A percentile compares a stretch with the other conserved stretches of the same genome.
These are phyloP conservation scores for Martes martes DNA, from an alignment of 2,113 vertebrate genomes.

Conservation along the genomic window DNA sequence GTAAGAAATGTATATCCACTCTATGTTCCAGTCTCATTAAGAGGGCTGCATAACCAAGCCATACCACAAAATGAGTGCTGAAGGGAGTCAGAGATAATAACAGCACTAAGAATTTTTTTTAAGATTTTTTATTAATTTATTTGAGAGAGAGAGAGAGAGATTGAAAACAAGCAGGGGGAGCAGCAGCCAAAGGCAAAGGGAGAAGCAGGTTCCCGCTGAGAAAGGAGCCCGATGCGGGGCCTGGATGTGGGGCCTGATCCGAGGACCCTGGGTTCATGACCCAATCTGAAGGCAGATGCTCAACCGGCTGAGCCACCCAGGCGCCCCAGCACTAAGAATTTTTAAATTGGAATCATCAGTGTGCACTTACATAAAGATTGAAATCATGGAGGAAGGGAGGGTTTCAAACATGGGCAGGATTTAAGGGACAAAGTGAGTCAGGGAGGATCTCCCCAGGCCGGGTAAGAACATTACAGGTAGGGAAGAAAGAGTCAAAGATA, in stretches of 20 bases:
- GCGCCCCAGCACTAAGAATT: too few relatives aligned
- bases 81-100: neutral
- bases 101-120: neutral
- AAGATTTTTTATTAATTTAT: neutral
- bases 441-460: neutral
- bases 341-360: neutral
- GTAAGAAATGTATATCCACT: neutral
- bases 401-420: neutral
- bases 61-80: neutral
- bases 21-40: too few relatives aligned
- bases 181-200: neutral
- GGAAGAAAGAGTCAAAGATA: neutral
- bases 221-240: neutral
- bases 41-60: neutral
- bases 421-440: neutral
- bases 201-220: neutral
- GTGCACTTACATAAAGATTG: neutral
- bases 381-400: neutral
- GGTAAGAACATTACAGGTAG: fast-evolving
- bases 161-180: neutral
- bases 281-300: neutral
- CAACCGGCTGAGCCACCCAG: neutral
- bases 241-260: neutral
- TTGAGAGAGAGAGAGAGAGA: too few relatives aligned
- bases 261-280: neutral